These are phyloP conservation scores for Pogonophryne albipinna DNA, from an alignment of 2,797 vertebrate genomes.

Conservation along the genomic window DNA sequence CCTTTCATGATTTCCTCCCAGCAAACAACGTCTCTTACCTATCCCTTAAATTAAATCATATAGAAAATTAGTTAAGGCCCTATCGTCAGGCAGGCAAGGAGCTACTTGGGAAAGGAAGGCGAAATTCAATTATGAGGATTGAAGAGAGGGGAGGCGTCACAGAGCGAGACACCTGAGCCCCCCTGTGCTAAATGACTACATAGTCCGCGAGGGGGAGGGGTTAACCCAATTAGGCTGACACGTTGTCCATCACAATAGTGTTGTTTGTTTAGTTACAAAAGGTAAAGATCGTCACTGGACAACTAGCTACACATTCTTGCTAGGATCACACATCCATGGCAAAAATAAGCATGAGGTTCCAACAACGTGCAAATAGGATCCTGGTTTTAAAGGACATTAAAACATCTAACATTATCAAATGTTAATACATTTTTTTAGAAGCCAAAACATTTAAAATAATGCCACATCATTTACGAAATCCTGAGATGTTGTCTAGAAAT, in stretches of 20 bases:
- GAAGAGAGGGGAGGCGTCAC: slow-evolving; percentile 62
- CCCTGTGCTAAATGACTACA: slow-evolving; percentile 64
- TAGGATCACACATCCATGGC: slow-evolving; percentile 2
- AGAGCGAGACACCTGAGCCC: slow-evolving; percentile 83
- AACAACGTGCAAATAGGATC: not conserved
- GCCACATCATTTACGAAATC: no score
- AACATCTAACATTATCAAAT: no score
- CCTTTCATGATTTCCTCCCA: slow-evolving; percentile 33
- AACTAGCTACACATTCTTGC: slow-evolving; percentile 40
- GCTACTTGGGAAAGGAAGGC: slow-evolving; percentile 71
- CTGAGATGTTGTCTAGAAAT: not conserved
- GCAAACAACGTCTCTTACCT: slow-evolving; percentile 39
- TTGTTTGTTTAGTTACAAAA: slow-evolving; percentile 67
- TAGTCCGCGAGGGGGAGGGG: slow-evolving; percentile 52
- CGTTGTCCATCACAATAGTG: slow-evolving; percentile 73
- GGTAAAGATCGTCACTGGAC: slow-evolving; percentile 47
- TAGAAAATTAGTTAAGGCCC: slow-evolving; percentile 76
- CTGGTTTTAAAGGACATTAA: not conserved
- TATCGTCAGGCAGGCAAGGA: slow-evolving; percentile 65
- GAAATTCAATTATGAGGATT: slow-evolving; percentile 82
- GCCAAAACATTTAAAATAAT: no score
- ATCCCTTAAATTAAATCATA: slow-evolving; percentile 72
- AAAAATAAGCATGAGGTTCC: not conserved
- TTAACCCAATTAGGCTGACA: slow-evolving; percentile 79
- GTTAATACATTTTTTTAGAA: no score